These are phyloP conservation scores for Tetragonula carbonaria DNA, from an alignment of 2,888 invertebrate genomes.

Conservation along the genomic window DNA sequence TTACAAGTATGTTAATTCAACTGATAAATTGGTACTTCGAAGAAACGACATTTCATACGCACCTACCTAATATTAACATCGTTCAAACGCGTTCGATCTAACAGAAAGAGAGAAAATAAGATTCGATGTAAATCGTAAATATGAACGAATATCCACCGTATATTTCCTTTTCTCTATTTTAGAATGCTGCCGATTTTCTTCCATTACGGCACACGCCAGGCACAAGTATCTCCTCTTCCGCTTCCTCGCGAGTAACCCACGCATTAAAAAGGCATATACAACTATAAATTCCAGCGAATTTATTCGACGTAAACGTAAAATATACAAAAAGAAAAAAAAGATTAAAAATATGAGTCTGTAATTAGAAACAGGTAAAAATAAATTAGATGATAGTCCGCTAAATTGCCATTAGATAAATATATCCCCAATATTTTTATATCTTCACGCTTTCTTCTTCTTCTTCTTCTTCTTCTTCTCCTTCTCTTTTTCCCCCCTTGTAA, in stretches of 20 bases:
- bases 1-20: too few species aligned
- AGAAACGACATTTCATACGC: too few species aligned
- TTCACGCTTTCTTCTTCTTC: not conserved
- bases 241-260: constrained; percentile 16
- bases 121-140: constrained; percentile 22
- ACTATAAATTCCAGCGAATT: constrained; percentile 23
- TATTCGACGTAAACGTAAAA: constrained; percentile 34
- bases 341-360: constrained; percentile 20
- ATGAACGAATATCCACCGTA: constrained; percentile 29
- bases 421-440: constrained; percentile 24
- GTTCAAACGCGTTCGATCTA: not conserved
- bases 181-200: constrained; percentile 49
- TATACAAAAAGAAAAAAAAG: constrained; percentile 16
- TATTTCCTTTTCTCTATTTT: constrained; percentile 19
- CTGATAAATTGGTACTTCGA: too few species aligned
- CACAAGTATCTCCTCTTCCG: constrained; percentile 35
- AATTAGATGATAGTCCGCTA: constrained; percentile 35
- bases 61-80: not conserved
- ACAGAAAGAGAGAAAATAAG: constrained; percentile 28
- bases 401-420: constrained; percentile 35
- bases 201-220: constrained; percentile 56
- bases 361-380: constrained; percentile 33
- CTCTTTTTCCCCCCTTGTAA: not conserved
- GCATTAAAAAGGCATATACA: constrained; percentile 30
- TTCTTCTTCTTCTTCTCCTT: not conserved